Percentiles rank a stretch among this genome's conserved stretches.
Evolutionary conservation across 2,113 vertebrate genomes (phyloP).

Genomic region (Macrotus californicus): DNA sequence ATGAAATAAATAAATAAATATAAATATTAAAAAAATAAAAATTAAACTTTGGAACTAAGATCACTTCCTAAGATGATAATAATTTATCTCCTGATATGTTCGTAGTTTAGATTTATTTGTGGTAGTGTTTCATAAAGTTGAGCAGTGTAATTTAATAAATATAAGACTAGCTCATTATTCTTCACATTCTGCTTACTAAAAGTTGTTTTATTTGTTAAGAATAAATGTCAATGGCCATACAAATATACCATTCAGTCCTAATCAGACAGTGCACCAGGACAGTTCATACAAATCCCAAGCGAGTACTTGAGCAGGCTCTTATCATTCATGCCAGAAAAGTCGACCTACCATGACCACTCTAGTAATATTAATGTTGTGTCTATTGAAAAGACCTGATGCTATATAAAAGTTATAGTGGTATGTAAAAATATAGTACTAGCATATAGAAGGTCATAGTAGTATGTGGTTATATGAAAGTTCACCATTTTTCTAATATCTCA

Average conservation of each 20-base stretch:
- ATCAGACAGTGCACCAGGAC: neutral
- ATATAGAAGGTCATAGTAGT: too few species aligned
- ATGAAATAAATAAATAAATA: too few species aligned
- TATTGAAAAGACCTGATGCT: conserved; percentile 5
- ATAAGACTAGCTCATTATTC: neutral
- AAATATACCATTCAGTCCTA: neutral
- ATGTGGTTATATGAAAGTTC: neutral
- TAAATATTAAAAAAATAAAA: neutral
- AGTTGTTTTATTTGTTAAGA: neutral
- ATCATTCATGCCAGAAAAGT: neutral
- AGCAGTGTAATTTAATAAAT: neutral
- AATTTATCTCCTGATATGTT: neutral
- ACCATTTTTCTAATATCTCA: neutral
- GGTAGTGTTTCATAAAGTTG: neutral
- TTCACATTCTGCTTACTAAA: neutral
- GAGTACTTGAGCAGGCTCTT: neutral
- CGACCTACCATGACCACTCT: neutral
- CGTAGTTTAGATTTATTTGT: neutral
- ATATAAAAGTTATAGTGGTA: neutral
- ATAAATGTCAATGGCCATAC: neutral
- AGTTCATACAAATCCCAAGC: neutral
- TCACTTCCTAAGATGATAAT: neutral
- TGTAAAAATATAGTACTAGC: too few species aligned
- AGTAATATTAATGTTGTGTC: conserved; percentile 46
- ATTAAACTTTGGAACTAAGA: neutral